Evolutionary conservation across 1,140 invertebrate species (phyloP).

Genomic region (Phymorhynchus buccinoides): DNA sequence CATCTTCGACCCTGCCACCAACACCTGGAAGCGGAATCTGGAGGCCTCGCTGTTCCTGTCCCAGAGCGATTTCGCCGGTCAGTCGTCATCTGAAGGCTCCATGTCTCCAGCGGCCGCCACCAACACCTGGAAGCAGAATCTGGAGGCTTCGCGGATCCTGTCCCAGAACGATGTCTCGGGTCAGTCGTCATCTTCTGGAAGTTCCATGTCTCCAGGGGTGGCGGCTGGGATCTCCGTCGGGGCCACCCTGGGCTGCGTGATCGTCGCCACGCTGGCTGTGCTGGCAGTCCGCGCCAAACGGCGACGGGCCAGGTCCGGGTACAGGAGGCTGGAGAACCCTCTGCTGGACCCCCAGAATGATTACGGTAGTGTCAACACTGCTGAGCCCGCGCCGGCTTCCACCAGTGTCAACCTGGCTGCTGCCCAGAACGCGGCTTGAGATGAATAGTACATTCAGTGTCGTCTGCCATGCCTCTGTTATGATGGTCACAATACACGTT

Average conservation of each 20-base stretch:
- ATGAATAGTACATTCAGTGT: neutral
- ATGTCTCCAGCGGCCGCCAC: no score
- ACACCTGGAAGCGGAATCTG: conserved; percentile 31
- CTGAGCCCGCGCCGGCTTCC: neutral
- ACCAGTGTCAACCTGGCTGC: neutral
- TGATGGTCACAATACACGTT: neutral
- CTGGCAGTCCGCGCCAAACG: conserved; percentile 24
- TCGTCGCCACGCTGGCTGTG: conserved; percentile 36
- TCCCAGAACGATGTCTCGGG: no score
- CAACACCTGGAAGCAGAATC: no score
- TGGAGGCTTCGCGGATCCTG: no score
- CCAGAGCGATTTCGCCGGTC: no score
- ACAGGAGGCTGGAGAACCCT: conserved; percentile 29
- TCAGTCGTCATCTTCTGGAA: neutral
- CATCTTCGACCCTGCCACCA: conserved; percentile 19
- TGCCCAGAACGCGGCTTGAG: neutral
- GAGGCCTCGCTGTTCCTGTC: neutral
- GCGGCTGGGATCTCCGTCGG: conserved; percentile 44
- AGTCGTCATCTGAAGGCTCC: no score
- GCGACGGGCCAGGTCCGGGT: neutral
- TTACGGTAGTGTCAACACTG: conserved; percentile 10
- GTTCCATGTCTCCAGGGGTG: conserved; percentile 29
- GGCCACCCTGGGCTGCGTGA: conserved; percentile 41
- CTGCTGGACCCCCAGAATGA: neutral
- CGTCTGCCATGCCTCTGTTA: neutral